phyloP scores from a whole-genome alignment of 2,888 invertebrate genomes.

The Leptodirus hochenwartii region DNA sequence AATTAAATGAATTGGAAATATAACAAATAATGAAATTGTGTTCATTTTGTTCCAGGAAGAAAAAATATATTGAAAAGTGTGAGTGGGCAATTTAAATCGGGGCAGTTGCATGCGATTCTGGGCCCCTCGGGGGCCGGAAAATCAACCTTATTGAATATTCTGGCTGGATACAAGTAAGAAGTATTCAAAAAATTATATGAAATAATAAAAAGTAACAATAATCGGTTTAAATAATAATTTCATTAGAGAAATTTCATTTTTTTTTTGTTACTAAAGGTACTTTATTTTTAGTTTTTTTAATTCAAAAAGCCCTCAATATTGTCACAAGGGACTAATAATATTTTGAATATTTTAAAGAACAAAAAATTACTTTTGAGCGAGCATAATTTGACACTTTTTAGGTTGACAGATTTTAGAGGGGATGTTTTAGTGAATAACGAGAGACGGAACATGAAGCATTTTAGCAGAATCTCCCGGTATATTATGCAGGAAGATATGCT shows the following conservation, averaged over 20 bases:
- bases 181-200: slow-evolving; percentile 3
- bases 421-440: slow-evolving; percentile 62
- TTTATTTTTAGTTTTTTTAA: slow-evolving; percentile 1
- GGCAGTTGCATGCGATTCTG: slow-evolving; percentile 77
- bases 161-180: slow-evolving; percentile 80
- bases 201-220: slow-evolving; percentile 4
- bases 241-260: no score
- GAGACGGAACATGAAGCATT: slow-evolving; percentile 54
- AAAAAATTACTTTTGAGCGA: no score
- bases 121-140: slow-evolving; percentile 91
- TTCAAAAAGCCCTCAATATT: neutral
- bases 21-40: no score
- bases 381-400: no score
- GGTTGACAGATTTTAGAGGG: slow-evolving; percentile 46
- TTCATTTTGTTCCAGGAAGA: slow-evolving; percentile 35
- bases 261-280: slow-evolving; percentile 2
- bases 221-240: slow-evolving; percentile 2
- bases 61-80: slow-evolving; percentile 67
- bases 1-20: no score
- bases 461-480: slow-evolving; percentile 79
- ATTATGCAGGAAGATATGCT: slow-evolving; percentile 89
- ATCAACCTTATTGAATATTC: slow-evolving; percentile 71
- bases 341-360: no score
- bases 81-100: slow-evolving; percentile 68
- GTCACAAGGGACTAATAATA: no score